Evolutionary conservation across 2,113 vertebrate species (phyloP), one percentile per base, ranked within the genome.

Genomic region (Capreolus pygargus): DNA sequence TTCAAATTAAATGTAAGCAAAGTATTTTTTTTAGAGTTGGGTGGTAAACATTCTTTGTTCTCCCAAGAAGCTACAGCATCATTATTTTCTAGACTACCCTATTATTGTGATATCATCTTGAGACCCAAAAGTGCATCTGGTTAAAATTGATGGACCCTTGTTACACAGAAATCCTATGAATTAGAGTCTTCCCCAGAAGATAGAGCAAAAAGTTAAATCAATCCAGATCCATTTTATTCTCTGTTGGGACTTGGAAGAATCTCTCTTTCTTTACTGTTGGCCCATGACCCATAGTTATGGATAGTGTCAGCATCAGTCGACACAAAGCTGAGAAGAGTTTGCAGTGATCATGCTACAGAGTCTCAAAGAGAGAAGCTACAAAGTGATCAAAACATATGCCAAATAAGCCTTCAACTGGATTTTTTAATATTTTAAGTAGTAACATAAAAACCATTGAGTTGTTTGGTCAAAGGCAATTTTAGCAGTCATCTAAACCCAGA

Each of bases 191-290:
- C 27, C 85, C 93, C 39, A 87, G 81, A 92, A 97, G 52, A 78
- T 47, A 97, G 16, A 78, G 47, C 33, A 76, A 89, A 89, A 96
- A 30, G 58, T 90, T 95, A 97, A 97, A 97, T 94, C 86, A 89
- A n/a, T 74, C 45, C 91, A 98, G 78, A 95, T 33, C 52, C 70
- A 57, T 82, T 95, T 94, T 78, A 91, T 83, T 83, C 45, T 91
- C 89, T 60, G 11, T 90, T 91, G 96, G 60, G 94, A 94, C 45
- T 85, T 94, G 64, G 57, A 84, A 87, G 43, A 84, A 96, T 89
- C 45, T 95, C 55, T 96, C 11, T 21, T 50, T 91, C 96, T 94
- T 58, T 19, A 39, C 13, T 79, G 50, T 86, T 97, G 76, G 82
- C 28, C 1, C 14, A 39, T 61, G 16, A 89, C 45, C 1, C 1